phyloP scores from a whole-genome alignment of 2,888 invertebrate genomes.

The Metallyticus violacea region DNA sequence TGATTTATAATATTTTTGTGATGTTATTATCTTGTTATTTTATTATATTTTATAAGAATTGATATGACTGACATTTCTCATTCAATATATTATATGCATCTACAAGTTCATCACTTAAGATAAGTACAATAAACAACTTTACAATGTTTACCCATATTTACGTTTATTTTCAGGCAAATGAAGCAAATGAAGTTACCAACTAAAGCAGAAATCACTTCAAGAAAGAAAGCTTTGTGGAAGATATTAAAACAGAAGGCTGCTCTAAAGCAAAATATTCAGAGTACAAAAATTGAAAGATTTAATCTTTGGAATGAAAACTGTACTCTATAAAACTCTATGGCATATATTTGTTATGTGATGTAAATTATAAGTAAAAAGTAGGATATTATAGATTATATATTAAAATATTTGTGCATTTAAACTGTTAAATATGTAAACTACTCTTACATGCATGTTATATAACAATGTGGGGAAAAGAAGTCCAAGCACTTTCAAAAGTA shows the following conservation, averaged over 20 bases:
- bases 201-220: neutral
- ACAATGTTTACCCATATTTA: too few relatives aligned
- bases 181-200: neutral
- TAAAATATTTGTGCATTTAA: neutral
- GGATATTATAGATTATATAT: neutral
- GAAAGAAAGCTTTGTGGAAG: neutral
- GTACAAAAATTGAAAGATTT: neutral
- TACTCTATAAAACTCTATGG: neutral
- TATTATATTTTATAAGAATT: too few relatives aligned
- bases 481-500: neutral
- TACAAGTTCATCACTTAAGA: too few relatives aligned
- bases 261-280: neutral
- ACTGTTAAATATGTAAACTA: neutral
- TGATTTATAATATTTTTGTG: too few relatives aligned
- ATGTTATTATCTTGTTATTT: too few relatives aligned
- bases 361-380: neutral
- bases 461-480: neutral
- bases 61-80: too few relatives aligned
- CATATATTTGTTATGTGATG: neutral
- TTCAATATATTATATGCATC: too few relatives aligned
- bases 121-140: too few relatives aligned
- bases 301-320: neutral
- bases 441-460: neutral
- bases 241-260: neutral
- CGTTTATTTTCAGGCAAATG: neutral